Base-by-base conservation (phyloP, 2,113 vertebrate genomes). In the Oxygymnocypris stewartii region DNA sequence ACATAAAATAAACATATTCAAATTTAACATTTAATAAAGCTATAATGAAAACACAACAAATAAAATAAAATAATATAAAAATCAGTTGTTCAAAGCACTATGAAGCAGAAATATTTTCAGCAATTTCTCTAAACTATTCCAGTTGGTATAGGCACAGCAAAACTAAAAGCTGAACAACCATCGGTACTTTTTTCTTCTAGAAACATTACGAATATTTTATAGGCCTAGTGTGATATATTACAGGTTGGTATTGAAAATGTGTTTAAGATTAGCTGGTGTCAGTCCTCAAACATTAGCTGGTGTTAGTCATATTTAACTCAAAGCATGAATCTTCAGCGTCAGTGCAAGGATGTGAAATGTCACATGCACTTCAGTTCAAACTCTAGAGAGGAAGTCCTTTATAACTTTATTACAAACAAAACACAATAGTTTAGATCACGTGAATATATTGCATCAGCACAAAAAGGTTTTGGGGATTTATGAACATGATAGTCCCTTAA, bases 371-470 rank as follows among this genome's bases (percentile, higher is more conserved):
- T 44, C n/a, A 76, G 73, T 47, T 47, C 31, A 40, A 71, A 73
- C 35, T 42, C 10, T 42, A 42, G 9, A 42, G 37, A 42, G 37
- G 69, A 4, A n/a, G 20, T 74, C 37, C 4, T 57, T 79, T 40
- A 57, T 35, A 35, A 37, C 28, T 31, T 35, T 59, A 40, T 79
- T 81, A 6, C 79, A 81, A 59, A 65, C 57, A 13, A 81, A 65
- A 42, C 20, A 16, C 12, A 63, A 81, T 44, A n/a, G 16, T 25
- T 2, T 80, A 80, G 37, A 65, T 47, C 57, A 44, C 54, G 40
- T 57, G 77, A 61, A 20, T n/a, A n/a, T 47, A 23, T 25, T 76
- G 40, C 73, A 76, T 47, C 35, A 10, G 9, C 31, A 71, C 31
- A 71, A 4, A 71, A 67, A 69, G 9, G 0, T 18, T 73, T n/a